Conservation (phyloP, 2,113 vertebrate species). For the Octodon degus region DNA sequence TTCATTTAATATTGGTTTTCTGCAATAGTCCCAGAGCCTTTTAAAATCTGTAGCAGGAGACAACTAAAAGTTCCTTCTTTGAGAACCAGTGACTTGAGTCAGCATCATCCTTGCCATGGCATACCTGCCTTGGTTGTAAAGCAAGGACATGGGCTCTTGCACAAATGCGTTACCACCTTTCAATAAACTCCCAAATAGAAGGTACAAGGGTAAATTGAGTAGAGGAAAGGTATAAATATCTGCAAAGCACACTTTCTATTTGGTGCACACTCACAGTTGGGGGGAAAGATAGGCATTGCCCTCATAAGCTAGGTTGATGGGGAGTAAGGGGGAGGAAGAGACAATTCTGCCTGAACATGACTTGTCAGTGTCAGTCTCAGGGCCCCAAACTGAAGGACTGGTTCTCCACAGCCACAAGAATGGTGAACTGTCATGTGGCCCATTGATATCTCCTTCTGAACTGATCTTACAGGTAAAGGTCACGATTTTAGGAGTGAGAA, state of each 20-base stretch:
- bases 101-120: neutral
- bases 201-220: neutral
- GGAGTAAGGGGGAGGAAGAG: neutral
- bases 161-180: neutral
- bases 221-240: neutral
- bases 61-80: neutral
- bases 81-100: neutral
- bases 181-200: neutral
- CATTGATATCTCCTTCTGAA: constrained; percentile 16
- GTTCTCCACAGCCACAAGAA: neutral
- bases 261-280: neutral
- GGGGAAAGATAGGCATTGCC: neutral
- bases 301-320: neutral
- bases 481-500: constrained; percentile 29
- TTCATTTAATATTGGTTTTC: too few species aligned
- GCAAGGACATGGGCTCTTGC: neutral
- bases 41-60: neutral
- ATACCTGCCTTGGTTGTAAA: neutral
- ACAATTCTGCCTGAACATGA: neutral
- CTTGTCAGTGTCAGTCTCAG: rapidly evolving
- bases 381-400: neutral
- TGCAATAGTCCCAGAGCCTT: neutral
- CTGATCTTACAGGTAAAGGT: neutral
- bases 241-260: constrained; percentile 11
- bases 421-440: neutral